phyloP scores from a whole-genome alignment of 1,140 invertebrate species.

The Pseudomyrmex cubaensis region DNA sequence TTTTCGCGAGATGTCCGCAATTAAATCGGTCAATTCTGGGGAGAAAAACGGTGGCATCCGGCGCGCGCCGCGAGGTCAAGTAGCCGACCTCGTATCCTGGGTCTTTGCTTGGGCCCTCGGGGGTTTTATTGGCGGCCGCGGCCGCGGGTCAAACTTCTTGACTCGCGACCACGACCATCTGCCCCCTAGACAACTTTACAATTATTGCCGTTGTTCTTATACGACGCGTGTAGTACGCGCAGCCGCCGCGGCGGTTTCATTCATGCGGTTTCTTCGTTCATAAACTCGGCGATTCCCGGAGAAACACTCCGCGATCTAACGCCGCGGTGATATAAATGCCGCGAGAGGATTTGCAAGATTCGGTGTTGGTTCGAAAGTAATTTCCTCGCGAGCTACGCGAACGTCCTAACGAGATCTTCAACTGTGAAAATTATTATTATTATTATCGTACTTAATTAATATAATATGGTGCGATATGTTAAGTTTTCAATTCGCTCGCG shows the following conservation, averaged over 20 bases:
- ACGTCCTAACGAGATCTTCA: too few relatives aligned
- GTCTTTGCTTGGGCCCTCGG: slow-evolving; percentile 72
- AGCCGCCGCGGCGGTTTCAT: slow-evolving; percentile 2
- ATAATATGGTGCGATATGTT: not conserved
- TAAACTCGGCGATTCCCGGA: slow-evolving; percentile 49
- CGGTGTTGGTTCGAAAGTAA: too few relatives aligned
- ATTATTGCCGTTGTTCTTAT: slow-evolving; percentile 61
- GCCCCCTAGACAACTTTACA: slow-evolving; percentile 73
- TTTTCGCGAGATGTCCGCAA: slow-evolving; percentile 70
- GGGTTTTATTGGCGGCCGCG: slow-evolving; percentile 72
- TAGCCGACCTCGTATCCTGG: slow-evolving; percentile 80
- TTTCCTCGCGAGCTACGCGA: too few relatives aligned
- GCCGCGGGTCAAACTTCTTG: slow-evolving; percentile 79
- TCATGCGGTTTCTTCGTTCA: slow-evolving; percentile 58
- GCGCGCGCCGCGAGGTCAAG: slow-evolving; percentile 80
- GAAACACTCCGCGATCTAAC: not conserved
- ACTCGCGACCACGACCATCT: slow-evolving; percentile 77
- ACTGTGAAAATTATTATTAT: too few relatives aligned
- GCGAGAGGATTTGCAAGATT: not conserved
- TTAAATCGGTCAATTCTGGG: slow-evolving; percentile 77
- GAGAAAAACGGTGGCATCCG: slow-evolving; percentile 81
- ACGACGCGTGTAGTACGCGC: slow-evolving; percentile 32
- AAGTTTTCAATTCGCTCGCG: not conserved
- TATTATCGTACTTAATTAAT: not conserved
- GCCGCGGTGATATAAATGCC: slow-evolving; percentile 15